A percentile compares a stretch with the other conserved stretches of the same genome.
Conservation (phyloP, 2,797 vertebrate genomes). For the Pangasius mekongensis region DNA sequence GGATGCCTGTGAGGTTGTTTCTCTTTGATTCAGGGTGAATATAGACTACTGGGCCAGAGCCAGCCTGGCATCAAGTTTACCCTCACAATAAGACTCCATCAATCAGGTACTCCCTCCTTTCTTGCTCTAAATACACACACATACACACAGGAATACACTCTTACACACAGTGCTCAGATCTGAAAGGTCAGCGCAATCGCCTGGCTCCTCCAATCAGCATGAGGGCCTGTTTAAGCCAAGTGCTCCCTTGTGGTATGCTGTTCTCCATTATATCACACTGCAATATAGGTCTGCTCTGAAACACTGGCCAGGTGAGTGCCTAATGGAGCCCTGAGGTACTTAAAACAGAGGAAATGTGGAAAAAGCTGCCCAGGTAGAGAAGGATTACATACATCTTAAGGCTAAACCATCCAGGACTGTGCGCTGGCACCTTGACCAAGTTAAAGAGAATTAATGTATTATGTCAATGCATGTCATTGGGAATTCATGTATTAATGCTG, state of each 20-base stretch:
- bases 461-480: neutral
- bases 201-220: slow-evolving; percentile 39
- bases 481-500: neutral
- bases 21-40: slow-evolving; percentile 44
- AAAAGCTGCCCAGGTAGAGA: neutral
- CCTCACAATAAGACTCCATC: slow-evolving; percentile 53
- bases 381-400: slow-evolving; percentile 22
- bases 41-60: slow-evolving; percentile 49
- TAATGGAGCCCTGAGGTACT: slow-evolving; percentile 17
- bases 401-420: slow-evolving; percentile 24
- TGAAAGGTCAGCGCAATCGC: slow-evolving; percentile 44
- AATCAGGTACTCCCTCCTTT: slow-evolving; percentile 47
- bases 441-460: slow-evolving; percentile 25
- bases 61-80: slow-evolving; percentile 48
- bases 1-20: slow-evolving; percentile 43
- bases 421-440: slow-evolving; percentile 44
- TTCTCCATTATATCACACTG: slow-evolving; percentile 53
- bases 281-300: slow-evolving; percentile 32
- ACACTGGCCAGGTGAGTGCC: slow-evolving; percentile 36
- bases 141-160: slow-evolving; percentile 21
- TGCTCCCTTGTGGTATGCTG: slow-evolving; percentile 41
- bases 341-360: slow-evolving; percentile 3
- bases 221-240: slow-evolving; percentile 37
- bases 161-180: slow-evolving; percentile 26
- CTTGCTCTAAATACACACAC: slow-evolving; percentile 39